A percentile compares a stretch with the other conserved stretches of the same genome.
Conservation (phyloP, 1,140 invertebrate species). For the Drosophila ironensis region DNA sequence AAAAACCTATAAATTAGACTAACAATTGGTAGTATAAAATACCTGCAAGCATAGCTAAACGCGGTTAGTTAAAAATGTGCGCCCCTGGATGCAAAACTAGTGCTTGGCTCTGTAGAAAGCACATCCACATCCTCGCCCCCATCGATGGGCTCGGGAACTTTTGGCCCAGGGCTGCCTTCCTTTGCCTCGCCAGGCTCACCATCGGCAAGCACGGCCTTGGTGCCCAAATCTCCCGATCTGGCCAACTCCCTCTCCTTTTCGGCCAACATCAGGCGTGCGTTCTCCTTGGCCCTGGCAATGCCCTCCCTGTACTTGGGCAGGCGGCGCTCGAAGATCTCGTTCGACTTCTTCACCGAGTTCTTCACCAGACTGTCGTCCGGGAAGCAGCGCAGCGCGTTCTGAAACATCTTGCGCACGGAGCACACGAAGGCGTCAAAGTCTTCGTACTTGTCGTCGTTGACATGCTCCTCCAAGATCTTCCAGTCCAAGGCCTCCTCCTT, state of each 20-base stretch:
- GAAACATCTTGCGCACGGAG: conserved; percentile 21
- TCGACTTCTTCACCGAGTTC: conserved; percentile 9
- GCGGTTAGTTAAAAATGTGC: too few species aligned
- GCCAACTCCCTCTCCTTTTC: neutral
- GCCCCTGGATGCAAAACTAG: too few species aligned
- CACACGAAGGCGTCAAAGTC: conserved; percentile 4
- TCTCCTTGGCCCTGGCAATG: conserved; percentile 3
- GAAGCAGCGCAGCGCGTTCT: conserved; percentile 40
- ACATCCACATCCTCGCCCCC: too few species aligned
- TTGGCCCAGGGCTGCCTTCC: too few species aligned
- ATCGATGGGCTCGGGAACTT: too few species aligned
- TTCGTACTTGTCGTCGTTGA: neutral
- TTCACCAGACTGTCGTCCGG: conserved; percentile 2
- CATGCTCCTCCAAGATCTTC: neutral
- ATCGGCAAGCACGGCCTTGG: too few species aligned
- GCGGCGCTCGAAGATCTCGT: conserved; percentile 8
- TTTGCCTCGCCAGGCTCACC: too few species aligned
- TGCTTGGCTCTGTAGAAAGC: too few species aligned
- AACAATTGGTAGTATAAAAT: too few species aligned
- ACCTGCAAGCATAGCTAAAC: too few species aligned
- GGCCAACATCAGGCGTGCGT: neutral
- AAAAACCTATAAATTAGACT: too few species aligned
- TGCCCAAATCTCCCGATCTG: too few species aligned
- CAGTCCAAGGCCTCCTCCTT: conserved; percentile 21
- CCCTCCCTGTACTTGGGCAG: conserved; percentile 2